Percentiles rank a stretch among this genome's conserved stretches.
Conservation (phyloP, 2,113 vertebrate genomes). For the Heterocephalus glaber region DNA sequence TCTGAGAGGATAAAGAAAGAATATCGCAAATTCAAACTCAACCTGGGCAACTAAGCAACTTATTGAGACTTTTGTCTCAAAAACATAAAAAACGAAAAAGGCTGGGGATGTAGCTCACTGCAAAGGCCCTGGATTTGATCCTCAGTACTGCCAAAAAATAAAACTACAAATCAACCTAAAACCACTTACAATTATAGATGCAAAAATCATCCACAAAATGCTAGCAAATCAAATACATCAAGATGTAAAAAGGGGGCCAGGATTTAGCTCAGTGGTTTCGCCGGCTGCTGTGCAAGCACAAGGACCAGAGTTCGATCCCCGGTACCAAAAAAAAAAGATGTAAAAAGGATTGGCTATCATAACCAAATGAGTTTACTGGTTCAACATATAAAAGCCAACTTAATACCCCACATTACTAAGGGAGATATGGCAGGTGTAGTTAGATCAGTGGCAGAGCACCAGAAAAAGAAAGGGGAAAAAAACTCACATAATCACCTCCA, state of each 20-base stretch:
- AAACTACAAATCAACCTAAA: too few species aligned
- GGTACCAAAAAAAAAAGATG: too few species aligned
- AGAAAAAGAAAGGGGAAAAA: neutral
- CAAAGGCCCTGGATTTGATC: too few species aligned
- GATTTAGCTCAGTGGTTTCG: too few species aligned
- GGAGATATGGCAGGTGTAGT: neutral
- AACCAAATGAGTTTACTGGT: neutral
- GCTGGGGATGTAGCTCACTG: too few species aligned
- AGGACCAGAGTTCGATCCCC: too few species aligned
- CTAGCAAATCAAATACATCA: neutral
- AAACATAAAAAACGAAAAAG: neutral
- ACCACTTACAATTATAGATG: neutral
- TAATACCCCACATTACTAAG: neutral
- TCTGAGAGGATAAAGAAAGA: neutral
- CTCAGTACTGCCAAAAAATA: too few species aligned
- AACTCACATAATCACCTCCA: neutral
- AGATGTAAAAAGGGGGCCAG: neutral
- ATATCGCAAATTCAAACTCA: neutral
- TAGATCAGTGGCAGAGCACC: neutral
- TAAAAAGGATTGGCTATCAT: neutral
- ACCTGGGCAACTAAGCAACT: neutral
- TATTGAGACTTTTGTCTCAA: neutral
- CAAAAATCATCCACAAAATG: neutral
- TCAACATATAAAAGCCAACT: neutral
- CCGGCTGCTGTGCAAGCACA: too few species aligned